Conservation (phyloP, 2,888 invertebrate species). For the Tyria jacobaeae region DNA sequence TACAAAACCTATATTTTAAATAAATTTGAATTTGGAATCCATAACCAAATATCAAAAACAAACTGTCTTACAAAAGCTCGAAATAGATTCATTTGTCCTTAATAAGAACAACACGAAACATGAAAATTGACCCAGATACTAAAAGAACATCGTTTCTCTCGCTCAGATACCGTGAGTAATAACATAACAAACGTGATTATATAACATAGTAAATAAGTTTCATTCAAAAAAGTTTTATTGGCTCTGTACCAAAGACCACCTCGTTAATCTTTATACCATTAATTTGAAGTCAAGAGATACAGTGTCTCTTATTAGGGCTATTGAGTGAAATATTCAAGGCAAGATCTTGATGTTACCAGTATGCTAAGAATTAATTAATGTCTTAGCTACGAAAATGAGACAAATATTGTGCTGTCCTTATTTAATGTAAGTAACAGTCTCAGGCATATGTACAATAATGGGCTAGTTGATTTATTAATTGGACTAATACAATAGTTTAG, state of each 20-base stretch:
- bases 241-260: conserved; percentile 42
- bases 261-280: conserved; percentile 35
- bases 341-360: background rate
- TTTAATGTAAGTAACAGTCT: too few relatives aligned
- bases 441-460: too few relatives aligned
- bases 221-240: conserved; percentile 46
- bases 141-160: conserved; percentile 7
- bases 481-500: too few relatives aligned
- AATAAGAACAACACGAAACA: background rate
- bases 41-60: too few relatives aligned
- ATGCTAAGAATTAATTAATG: background rate
- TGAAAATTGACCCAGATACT: background rate
- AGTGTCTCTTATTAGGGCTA: conserved; percentile 7
- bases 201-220: conserved; percentile 39
- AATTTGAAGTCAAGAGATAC: conserved; percentile 32
- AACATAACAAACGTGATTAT: conserved; percentile 37
- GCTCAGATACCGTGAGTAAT: conserved; percentile 30
- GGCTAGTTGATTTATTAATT: too few relatives aligned
- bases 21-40: too few relatives aligned
- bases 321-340: conserved; percentile 4
- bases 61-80: background rate
- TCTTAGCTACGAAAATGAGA: background rate
- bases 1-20: too few relatives aligned
- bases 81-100: background rate
- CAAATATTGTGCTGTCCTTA: too few relatives aligned